A percentile compares a stretch with the other conserved stretches of the same genome.
Conservation (phyloP, 2,113 vertebrate genomes). For the Aegotheles bennettii region DNA sequence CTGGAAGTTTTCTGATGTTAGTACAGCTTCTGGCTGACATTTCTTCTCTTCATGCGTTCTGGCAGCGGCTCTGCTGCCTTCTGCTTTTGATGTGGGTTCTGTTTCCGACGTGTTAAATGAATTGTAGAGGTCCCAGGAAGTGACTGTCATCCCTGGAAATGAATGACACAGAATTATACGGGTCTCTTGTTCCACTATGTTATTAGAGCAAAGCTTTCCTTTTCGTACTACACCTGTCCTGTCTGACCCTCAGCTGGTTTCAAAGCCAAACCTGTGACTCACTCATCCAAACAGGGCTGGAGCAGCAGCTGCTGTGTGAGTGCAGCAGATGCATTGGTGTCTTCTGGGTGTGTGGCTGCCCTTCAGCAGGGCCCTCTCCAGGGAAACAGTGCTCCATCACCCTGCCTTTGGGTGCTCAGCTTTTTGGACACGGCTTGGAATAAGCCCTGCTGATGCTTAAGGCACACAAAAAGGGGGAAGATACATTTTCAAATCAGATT, state of each 20-base stretch:
- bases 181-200: accelerated
- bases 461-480: neutral
- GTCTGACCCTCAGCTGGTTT: no score
- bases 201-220: neutral
- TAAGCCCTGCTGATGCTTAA: neutral
- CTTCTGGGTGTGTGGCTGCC: neutral
- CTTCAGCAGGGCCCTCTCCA: neutral
- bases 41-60: slow-evolving; percentile 43
- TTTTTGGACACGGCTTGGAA: neutral
- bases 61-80: neutral
- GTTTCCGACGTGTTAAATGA: slow-evolving; percentile 9
- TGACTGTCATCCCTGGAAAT: slow-evolving; percentile 71
- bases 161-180: neutral
- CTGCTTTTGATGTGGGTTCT: neutral
- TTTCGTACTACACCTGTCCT: neutral
- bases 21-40: slow-evolving; percentile 56
- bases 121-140: slow-evolving; percentile 80
- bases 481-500: neutral
- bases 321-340: neutral
- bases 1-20: slow-evolving; percentile 78
- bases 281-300: neutral
- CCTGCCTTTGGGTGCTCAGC: neutral
- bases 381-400: neutral
- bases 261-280: no score
- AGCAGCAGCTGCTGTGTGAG: neutral